A percentile compares a stretch with the other conserved stretches of the same genome.
These are phyloP conservation scores for Oryctolagus cuniculus DNA, from an alignment of 2,113 vertebrate species.

Conservation along the genomic window mOryCun1.1 NC_091444.1:21443001-21443500, in stretches of 20 bases:
- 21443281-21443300: neutral
- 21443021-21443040: neutral
- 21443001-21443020: neutral
- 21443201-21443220: neutral
- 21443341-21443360: constrained; percentile 11
- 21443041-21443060: neutral
- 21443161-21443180: neutral
- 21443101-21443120: constrained; percentile 2
- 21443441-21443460: neutral
- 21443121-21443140: constrained; percentile 22
- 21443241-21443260: neutral
- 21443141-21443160: neutral
- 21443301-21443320: constrained; percentile 9
- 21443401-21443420: neutral
- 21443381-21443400: neutral
- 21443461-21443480: constrained; percentile 39
- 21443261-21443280: neutral
- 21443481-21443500: constrained; percentile 21
- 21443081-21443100: neutral
- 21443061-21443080: neutral
- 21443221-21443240: neutral
- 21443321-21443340: constrained; percentile 37
- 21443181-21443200: neutral
- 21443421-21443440: neutral
- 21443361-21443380: neutral